Percentiles rank a stretch among this genome's conserved stretches.
phyloP scores from a whole-genome alignment of 2,888 invertebrate species.

The Tanytarsus gracilentus region DNA sequence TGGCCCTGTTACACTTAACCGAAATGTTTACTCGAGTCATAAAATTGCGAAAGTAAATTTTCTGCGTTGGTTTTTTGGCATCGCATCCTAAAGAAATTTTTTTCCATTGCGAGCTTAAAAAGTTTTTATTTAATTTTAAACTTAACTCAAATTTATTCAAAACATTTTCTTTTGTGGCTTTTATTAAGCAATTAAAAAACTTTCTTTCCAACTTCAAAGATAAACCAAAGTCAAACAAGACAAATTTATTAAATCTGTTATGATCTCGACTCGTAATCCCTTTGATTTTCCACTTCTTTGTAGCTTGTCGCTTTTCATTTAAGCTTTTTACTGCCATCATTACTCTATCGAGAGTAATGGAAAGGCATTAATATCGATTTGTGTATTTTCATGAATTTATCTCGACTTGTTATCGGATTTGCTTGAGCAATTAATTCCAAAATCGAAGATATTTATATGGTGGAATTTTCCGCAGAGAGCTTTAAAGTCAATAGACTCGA shows the following conservation, averaged over 20 bases:
- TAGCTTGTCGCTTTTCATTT: background rate
- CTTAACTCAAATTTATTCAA: no score
- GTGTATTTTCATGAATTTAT: background rate
- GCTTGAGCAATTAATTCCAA: no score
- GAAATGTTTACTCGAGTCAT: background rate
- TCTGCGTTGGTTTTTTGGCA: no score
- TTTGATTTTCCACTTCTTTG: slow-evolving; percentile 18
- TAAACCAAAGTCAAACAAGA: background rate
- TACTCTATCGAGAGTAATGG: background rate
- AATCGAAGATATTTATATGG: no score
- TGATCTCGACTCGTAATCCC: slow-evolving; percentile 14
- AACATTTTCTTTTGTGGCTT: no score
- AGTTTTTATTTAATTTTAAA: no score
- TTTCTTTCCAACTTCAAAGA: no score
- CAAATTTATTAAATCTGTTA: slow-evolving; percentile 22
- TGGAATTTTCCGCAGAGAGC: background rate
- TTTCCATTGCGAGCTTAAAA: no score
- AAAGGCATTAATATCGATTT: background rate
- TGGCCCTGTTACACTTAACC: no score
- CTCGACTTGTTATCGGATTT: background rate
- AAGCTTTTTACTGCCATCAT: background rate
- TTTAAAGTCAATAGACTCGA: slow-evolving; percentile 22
- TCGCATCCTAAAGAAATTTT: no score
- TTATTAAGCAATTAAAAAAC: no score
- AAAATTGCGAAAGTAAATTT: background rate